Evolutionary conservation across 2,113 vertebrate genomes (phyloP), one percentile per base, ranked within the genome.

Genomic region (Nettapus auritus): DNA sequence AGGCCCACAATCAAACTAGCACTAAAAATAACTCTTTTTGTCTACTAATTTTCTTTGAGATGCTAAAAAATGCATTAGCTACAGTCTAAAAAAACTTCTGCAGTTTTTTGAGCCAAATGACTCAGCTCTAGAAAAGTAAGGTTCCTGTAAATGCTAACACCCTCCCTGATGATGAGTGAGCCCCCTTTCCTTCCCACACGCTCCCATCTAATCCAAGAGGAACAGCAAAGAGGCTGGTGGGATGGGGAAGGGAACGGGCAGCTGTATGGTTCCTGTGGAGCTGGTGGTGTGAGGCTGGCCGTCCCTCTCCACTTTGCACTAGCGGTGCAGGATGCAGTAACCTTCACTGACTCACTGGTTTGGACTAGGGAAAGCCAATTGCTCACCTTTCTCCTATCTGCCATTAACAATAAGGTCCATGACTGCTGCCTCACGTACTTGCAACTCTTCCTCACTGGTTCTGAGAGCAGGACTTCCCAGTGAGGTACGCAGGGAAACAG

Each of bases 1-100:
- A 97, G 84, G 87, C 92, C 90, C 82, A 90, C 86, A 94, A 95
- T 97, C 94, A 95, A 96, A 91, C 85, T 12, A 80, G 48, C 67
- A 73, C 96, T 96, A 96, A 97, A 97, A 97, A 97, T 97, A 97
- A 90, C 92, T 86, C 67, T 31, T 55, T 95, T 90, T 86, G 67
- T 90, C 84, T 97, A 88, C 60, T 93, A 55, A 80, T 91, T 95
- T 95, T 94, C 93, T 93, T 94, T 92, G 59, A 94, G 67, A 79
- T 88, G 66, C 76, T 95, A 91, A 95, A 97, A 92, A 93, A 91
- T 46, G 21, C 76, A 86, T 81, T 90, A 90, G 64, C 83, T 89
- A 38, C 42, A 38, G 48, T 88, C 71, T 93, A 66, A 96, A 89
- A 95, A 86, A 66, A 21, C 48, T 77, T 85, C 29, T 69, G n/a